Evolutionary conservation across 2,888 invertebrate species (phyloP).

Genomic region (Microchrysa polita): DNA sequence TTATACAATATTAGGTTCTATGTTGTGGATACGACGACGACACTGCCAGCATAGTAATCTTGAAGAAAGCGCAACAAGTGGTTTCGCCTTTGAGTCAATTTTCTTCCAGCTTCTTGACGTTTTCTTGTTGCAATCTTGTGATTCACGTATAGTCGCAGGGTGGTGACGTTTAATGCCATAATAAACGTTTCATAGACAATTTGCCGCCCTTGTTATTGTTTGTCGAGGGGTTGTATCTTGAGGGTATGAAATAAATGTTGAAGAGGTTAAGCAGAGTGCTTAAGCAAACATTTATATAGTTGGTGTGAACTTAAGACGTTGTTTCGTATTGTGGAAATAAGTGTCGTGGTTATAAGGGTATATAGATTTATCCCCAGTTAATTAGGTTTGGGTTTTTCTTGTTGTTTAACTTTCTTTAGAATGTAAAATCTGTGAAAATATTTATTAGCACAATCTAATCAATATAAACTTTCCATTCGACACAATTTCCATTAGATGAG

Average conservation of each 20-base stretch:
- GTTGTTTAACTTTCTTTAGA: too few species aligned
- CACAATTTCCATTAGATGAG: too few species aligned
- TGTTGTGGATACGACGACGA: neutral
- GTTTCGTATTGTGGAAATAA: too few species aligned
- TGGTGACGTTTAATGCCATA: slow-evolving; percentile 46
- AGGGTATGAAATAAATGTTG: slow-evolving; percentile 44
- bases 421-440: too few species aligned
- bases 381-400: too few species aligned
- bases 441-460: too few species aligned
- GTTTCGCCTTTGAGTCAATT: slow-evolving; percentile 40
- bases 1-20: neutral
- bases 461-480: too few species aligned
- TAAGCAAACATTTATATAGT: slow-evolving; percentile 46
- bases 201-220: slow-evolving; percentile 40
- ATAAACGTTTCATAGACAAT: slow-evolving; percentile 50
- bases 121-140: slow-evolving; percentile 34
- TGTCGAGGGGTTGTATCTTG: slow-evolving; percentile 45
- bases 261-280: slow-evolving; percentile 49
- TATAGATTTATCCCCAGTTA: too few species aligned
- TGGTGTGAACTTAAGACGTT: slow-evolving; percentile 20
- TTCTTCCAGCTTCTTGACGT: slow-evolving; percentile 25
- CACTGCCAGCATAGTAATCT: slow-evolving; percentile 35
- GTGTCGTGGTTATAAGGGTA: too few species aligned
- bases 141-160: slow-evolving; percentile 30
- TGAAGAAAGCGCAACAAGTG: slow-evolving; percentile 49